Evolutionary conservation across 2,888 invertebrate genomes (phyloP), one percentile per base, ranked within the genome.

Genomic region (Nysson spinosus): DNA sequence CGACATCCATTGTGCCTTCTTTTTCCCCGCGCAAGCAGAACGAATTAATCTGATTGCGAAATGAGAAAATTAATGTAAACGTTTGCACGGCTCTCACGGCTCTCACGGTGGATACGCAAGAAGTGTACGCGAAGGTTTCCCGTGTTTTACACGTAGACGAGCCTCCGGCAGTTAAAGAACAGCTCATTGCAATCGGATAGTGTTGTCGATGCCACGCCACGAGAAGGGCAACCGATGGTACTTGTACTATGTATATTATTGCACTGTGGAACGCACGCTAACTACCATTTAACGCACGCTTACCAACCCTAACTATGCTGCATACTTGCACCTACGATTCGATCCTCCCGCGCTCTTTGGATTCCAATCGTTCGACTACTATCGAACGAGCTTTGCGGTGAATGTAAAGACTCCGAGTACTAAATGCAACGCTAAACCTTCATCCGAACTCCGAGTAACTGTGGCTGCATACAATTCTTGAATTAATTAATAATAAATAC

Each of bases 131-230:
- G 39, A 50, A 28, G 14, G 44, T 20, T 42, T 44, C 44, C 26
- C 37, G 44, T 37, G 35, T 28, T 44, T 19, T 20, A 28, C 54
- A 16, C 26, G 35, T 17, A n/a, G 52, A 43, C 37, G 46, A 37
- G 46, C 37, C 28, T 22, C 6, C 30, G 22, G 20, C 46, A 19
- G 20, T 11, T 35, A 16, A 40, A 14, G 46, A 12, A 16, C 46
- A 22, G 37, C 54, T 44, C n/a, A 16, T 30, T 51, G 57, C 50
- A 51, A 57, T 57, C 42, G 57, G 50, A 57, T 57, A 57, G 43
- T 57, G 37, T 37, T 51, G 51, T 57, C 57, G 51, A 57, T 51
- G 51, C 50, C 16, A 34, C 30, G 22, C 11, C 9, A 24, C 39
- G 28, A 37, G 42, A 51, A 57, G 50, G 30, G 28, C 16, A 26